phyloP scores from a whole-genome alignment of 1,140 invertebrate species.

The Zaprionus taronus region DNA sequence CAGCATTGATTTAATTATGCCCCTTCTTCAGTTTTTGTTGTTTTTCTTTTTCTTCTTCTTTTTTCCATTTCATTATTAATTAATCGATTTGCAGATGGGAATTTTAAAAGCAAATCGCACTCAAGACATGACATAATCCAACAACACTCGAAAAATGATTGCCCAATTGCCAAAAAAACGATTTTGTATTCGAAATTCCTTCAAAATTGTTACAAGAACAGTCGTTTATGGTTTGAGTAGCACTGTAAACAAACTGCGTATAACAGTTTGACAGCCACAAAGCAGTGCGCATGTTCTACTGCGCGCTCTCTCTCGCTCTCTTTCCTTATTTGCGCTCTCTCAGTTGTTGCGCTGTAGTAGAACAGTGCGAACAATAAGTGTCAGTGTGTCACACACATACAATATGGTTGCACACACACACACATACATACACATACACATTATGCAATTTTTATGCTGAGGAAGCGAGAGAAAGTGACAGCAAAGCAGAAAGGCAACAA shows the following conservation, averaged over 20 bases:
- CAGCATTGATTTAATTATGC: conserved; percentile 63
- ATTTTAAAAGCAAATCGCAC: conserved; percentile 60
- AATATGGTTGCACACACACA: conserved; percentile 2
- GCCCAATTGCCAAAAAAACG: conserved; percentile 2
- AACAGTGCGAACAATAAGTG: conserved; percentile 62
- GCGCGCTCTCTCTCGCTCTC: conserved; percentile 14
- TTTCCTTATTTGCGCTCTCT: neutral
- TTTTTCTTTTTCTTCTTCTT: conserved; percentile 2
- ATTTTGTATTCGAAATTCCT: neutral
- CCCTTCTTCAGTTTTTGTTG: conserved; percentile 7
- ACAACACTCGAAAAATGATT: conserved; percentile 5
- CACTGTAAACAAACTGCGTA: conserved; percentile 72
- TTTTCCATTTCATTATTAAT: conserved; percentile 50
- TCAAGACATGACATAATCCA: conserved; percentile 38
- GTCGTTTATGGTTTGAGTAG: conserved; percentile 38
- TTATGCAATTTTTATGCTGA: conserved; percentile 81
- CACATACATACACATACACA: conserved; percentile 21
- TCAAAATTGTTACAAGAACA: conserved; percentile 9
- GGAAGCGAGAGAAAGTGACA: conserved; percentile 68
- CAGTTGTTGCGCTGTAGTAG: conserved; percentile 18
- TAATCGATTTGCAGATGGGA: conserved; percentile 28
- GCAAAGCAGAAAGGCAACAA: neutral
- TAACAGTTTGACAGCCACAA: conserved; percentile 63
- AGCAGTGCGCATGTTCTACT: conserved; percentile 17
- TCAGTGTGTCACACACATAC: conserved; percentile 68